Evolutionary conservation across 2,797 vertebrate genomes (phyloP), one percentile per base, ranked within the genome.

Genomic region (Poecilia picta): DNA sequence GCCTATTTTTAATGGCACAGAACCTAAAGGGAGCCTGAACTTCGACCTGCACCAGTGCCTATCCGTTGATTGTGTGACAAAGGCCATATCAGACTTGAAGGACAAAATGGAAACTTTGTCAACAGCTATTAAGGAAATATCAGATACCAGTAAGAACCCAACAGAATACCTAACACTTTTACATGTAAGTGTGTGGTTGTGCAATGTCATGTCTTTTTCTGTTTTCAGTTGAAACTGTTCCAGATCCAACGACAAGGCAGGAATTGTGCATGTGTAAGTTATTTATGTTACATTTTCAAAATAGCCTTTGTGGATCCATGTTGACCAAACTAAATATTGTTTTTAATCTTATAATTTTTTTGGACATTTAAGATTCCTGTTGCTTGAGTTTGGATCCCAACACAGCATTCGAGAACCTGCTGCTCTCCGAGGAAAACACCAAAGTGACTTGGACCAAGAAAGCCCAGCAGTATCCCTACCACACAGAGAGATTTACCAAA

Each of bases 181-280:
- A 11, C 16, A 36, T 36, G 18, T 3, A 20, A 8, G 47, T 53
- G 47, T 51, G 72, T 53, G 47, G 31, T 36, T 51, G 46, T 59
- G 39, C 31, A 16, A 43, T 70, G 15, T 28, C 41, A 10, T 45
- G 49, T 20, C 20, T 41, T 81, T 84, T 79, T 78, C 2, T 84
- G 8, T 62, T 79, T 85, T 39, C 43, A 90, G 81, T 88, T 77
- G 16, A 82, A 73, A 28, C 15, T 57, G 72, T 75, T 76, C 8
- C 25, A 25, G 76, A 89, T 77, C 90, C 85, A 10, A 76, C 76
- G 73, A 81, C 84, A 12, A 82, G 87, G 78, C 57, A 82, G 45
- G 85, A 87, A 72, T 76, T 90, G 45, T 77, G 47, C 25, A 55
- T 88, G 10, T 90, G 90, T 91, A 33, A 91, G 90, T 87, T 62